Evolutionary conservation across 2,797 vertebrate genomes (phyloP).

Genomic region (Danionella dracula): DNA sequence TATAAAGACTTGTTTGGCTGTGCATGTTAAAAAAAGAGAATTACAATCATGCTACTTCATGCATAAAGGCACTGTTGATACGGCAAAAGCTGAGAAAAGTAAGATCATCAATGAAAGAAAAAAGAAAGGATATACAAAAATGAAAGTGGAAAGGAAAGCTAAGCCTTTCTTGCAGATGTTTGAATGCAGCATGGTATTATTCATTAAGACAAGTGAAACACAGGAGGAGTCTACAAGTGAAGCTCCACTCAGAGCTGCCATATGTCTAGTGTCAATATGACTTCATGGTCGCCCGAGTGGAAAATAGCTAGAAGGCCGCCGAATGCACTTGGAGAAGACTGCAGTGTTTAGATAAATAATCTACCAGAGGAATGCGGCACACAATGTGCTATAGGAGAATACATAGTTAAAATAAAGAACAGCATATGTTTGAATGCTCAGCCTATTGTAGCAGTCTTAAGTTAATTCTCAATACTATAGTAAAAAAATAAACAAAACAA

Average conservation of each 20-base stretch:
- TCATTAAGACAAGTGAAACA: conserved; percentile 77
- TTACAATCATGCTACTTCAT: conserved; percentile 61
- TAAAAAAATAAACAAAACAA: too few relatives aligned
- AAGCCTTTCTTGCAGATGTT: conserved; percentile 57
- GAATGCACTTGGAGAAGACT: conserved; percentile 58
- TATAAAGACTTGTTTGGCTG: conserved; percentile 59
- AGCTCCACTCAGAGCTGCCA: conserved; percentile 72
- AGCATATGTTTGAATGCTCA: conserved; percentile 21
- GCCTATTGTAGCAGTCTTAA: too few relatives aligned
- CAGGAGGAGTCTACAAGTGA: conserved; percentile 65
- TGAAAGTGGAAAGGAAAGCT: background rate
- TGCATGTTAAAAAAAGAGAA: conserved; percentile 58
- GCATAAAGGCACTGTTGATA: conserved; percentile 65
- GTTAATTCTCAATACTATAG: too few relatives aligned
- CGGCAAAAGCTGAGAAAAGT: conserved; percentile 31
- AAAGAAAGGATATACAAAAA: background rate
- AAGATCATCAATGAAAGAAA: too few relatives aligned
- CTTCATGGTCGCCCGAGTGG: conserved; percentile 76
- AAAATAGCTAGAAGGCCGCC: conserved; percentile 72
- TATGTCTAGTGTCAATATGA: conserved; percentile 81
- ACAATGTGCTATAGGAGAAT: background rate
- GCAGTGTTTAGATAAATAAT: conserved; percentile 72
- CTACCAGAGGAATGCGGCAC: conserved; percentile 54
- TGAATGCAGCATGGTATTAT: conserved; percentile 72
- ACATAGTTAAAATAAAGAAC: conserved; percentile 52